Evolutionary conservation across 2,888 invertebrate genomes (phyloP).

Genomic region (Sipha maydis): DNA sequence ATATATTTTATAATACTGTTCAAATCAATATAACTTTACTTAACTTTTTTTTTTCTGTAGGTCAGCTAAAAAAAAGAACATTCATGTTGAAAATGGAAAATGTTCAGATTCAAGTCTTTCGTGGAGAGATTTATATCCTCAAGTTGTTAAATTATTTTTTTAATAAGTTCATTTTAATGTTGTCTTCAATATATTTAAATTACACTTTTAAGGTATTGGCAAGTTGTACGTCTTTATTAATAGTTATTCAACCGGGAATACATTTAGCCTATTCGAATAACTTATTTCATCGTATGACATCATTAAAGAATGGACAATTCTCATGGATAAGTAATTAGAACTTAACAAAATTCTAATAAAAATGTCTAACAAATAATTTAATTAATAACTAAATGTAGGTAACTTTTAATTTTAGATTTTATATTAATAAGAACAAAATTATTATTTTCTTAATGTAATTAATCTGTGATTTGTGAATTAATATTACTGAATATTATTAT

Average conservation of each 20-base stretch:
- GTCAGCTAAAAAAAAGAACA: neutral
- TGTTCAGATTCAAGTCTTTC: constrained; percentile 6
- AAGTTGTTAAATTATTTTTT: neutral
- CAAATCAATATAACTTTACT: neutral
- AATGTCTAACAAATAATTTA: no score
- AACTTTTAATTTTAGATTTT: no score
- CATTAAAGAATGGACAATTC: constrained; percentile 69
- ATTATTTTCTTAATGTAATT: no score
- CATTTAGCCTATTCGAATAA: constrained; percentile 72
- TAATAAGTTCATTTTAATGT: neutral
- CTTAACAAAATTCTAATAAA: neutral
- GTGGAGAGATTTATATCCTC: constrained; percentile 55
- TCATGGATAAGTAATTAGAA: constrained; percentile 72
- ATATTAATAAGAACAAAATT: no score
- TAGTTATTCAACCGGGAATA: constrained; percentile 72
- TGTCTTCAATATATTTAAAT: neutral
- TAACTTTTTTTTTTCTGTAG: neutral
- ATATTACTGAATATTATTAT: no score
- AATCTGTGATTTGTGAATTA: no score
- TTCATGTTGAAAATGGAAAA: neutral
- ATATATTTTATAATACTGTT: no score
- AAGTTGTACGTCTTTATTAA: constrained; percentile 68
- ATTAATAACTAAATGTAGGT: no score
- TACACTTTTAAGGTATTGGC: constrained; percentile 57
- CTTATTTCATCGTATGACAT: constrained; percentile 70